These are phyloP conservation scores for Drosophila conformis DNA, from an alignment of 2,888 invertebrate genomes.

Conservation along the genomic window DNA sequence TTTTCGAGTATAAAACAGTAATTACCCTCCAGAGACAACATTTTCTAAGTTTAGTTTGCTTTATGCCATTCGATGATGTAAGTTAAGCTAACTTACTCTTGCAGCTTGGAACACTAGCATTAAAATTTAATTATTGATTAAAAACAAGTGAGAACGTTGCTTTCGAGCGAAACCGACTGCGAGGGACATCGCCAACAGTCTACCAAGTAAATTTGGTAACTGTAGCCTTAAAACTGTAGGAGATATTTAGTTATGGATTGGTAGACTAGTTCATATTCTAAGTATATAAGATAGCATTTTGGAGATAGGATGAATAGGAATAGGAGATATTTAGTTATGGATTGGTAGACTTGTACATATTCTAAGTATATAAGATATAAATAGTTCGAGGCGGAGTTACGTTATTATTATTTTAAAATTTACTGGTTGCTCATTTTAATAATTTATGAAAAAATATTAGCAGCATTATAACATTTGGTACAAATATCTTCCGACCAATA, in stretches of 20 bases:
- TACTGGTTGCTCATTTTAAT: neutral
- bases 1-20: too few species aligned
- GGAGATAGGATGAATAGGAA: neutral
- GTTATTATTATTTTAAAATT: neutral
- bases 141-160: neutral
- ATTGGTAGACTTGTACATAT: too few species aligned
- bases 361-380: neutral
- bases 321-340: too few species aligned
- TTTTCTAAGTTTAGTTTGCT: neutral
- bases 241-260: too few species aligned
- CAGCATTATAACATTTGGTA: neutral
- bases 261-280: too few species aligned
- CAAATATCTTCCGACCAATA: neutral
- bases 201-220: too few species aligned
- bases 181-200: too few species aligned
- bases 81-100: neutral
- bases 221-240: too few species aligned
- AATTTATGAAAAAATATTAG: neutral
- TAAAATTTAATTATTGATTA: neutral
- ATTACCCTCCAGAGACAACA: neutral
- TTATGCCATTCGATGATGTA: neutral
- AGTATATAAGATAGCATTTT: neutral
- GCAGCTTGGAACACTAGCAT: neutral
- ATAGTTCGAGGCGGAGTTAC: neutral
- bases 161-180: neutral